These are phyloP conservation scores for Megalurothrips usitatus DNA, from an alignment of 2,888 invertebrate genomes.

Conservation along the genomic window DNA sequence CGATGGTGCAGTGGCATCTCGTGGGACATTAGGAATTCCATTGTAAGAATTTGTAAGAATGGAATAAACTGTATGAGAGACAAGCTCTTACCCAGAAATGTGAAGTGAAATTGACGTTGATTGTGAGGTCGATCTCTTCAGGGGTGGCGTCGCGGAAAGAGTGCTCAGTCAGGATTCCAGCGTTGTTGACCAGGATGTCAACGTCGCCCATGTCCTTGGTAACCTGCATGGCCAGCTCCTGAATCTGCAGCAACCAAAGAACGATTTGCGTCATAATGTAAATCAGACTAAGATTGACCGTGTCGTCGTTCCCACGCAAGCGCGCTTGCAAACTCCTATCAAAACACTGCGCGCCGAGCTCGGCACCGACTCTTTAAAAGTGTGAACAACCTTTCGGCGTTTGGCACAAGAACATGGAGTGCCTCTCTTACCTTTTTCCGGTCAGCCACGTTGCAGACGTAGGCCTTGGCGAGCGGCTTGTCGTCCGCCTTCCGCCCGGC, in stretches of 20 bases:
- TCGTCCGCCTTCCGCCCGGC: slow-evolving; percentile 44
- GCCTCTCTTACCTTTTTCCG: slow-evolving; percentile 27
- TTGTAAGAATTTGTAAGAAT: too few relatives aligned
- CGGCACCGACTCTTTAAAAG: too few relatives aligned
- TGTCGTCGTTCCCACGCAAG: too few relatives aligned
- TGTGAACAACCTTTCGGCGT: too few relatives aligned
- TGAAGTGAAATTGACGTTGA: slow-evolving; percentile 48
- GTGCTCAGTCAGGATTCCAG: slow-evolving; percentile 47
- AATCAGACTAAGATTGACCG: background rate
- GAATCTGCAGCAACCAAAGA: slow-evolving; percentile 45
- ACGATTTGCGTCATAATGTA: background rate
- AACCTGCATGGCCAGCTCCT: slow-evolving; percentile 44
- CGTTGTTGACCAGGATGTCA: slow-evolving; percentile 50
- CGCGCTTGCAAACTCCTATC: too few relatives aligned
- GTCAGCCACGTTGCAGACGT: slow-evolving; percentile 13
- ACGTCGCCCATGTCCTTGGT: slow-evolving; percentile 47
- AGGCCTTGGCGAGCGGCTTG: slow-evolving; percentile 26
- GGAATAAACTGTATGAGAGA: background rate
- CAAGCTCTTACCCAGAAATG: slow-evolving; percentile 47
- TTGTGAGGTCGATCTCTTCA: slow-evolving; percentile 47
- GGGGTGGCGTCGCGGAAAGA: slow-evolving; percentile 45
- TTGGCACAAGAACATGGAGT: too few relatives aligned
- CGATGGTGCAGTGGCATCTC: too few relatives aligned
- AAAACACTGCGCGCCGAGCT: too few relatives aligned
- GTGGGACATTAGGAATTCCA: background rate